phyloP scores from a whole-genome alignment of 2,888 invertebrate species.

The Prosapia bicincta region DNA sequence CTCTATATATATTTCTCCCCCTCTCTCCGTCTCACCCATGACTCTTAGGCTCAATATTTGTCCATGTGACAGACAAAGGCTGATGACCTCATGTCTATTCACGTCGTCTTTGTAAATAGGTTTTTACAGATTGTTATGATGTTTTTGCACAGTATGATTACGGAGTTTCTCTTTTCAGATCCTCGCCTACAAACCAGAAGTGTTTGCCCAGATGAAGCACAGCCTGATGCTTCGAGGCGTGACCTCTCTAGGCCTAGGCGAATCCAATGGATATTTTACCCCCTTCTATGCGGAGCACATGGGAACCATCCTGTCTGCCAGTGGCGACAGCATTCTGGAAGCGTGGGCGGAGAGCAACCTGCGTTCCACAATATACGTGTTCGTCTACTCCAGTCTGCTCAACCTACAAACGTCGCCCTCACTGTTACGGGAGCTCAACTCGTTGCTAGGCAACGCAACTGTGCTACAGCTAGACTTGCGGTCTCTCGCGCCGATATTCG shows the following conservation, averaged over 20 bases:
- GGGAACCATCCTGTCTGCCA: conserved; percentile 60
- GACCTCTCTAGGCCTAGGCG: conserved; percentile 62
- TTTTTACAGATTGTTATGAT: too few relatives aligned
- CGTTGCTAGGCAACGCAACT: conserved; percentile 70
- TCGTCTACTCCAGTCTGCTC: conserved; percentile 72
- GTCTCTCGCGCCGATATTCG: conserved; percentile 72
- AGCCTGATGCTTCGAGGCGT: conserved; percentile 71
- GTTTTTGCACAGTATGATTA: too few relatives aligned
- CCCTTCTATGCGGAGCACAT: conserved; percentile 80
- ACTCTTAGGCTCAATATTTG: too few relatives aligned
- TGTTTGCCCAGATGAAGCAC: conserved; percentile 76
- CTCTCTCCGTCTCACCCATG: too few relatives aligned
- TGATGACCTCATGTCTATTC: too few relatives aligned
- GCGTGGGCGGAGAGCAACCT: conserved; percentile 69
- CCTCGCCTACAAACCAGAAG: conserved; percentile 76
- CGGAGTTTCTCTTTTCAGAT: too few relatives aligned
- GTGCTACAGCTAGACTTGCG: conserved; percentile 76
- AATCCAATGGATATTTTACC: conserved; percentile 76
- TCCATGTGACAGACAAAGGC: too few relatives aligned
- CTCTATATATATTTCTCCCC: too few relatives aligned
- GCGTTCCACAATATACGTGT: conserved; percentile 69
- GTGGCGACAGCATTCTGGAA: conserved; percentile 73
- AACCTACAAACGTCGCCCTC: conserved; percentile 69
- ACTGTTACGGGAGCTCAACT: conserved; percentile 64
- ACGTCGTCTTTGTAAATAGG: too few relatives aligned